These are phyloP conservation scores for Cnemophilus loriae DNA, from an alignment of 2,113 vertebrate species.

Conservation along the genomic window DNA sequence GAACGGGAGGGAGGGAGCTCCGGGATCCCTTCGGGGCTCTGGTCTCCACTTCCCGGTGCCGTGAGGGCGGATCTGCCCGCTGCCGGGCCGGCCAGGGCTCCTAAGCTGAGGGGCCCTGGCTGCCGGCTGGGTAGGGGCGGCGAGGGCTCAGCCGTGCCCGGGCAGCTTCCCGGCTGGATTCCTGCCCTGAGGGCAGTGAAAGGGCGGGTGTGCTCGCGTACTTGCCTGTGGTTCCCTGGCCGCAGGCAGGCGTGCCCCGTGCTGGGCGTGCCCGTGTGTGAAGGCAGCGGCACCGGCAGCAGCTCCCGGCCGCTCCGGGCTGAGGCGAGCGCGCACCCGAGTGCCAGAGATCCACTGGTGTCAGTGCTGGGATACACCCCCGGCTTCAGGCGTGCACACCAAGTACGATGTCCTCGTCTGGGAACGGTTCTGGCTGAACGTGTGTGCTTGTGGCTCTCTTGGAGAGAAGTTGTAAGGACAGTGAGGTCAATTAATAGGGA, in stretches of 20 bases:
- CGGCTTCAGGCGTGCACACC: rapidly evolving
- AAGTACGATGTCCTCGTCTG: rapidly evolving
- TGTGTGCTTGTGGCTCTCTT: rapidly evolving
- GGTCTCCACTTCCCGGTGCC: not conserved
- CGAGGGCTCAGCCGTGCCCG: not conserved
- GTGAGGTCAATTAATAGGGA: rapidly evolving
- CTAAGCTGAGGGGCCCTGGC: not conserved
- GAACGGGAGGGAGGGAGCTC: not conserved
- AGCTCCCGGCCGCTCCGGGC: not conserved
- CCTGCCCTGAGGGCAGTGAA: not conserved
- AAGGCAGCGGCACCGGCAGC: rapidly evolving
- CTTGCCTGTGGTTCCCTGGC: not conserved
- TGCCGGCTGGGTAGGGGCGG: not conserved
- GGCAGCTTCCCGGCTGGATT: not conserved
- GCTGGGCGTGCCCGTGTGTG: rapidly evolving
- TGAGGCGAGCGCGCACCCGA: rapidly evolving
- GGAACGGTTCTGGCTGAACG: not conserved
- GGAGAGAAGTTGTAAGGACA: not conserved
- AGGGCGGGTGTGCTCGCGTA: not conserved
- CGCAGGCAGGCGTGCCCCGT: not conserved
- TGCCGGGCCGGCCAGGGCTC: rapidly evolving
- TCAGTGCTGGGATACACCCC: not conserved
- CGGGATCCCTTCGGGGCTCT: not conserved
- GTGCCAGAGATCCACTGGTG: rapidly evolving
- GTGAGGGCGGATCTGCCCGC: rapidly evolving